Base-by-base conservation (phyloP, 2,797 vertebrate species). In the Megaceryle alcyon region DNA sequence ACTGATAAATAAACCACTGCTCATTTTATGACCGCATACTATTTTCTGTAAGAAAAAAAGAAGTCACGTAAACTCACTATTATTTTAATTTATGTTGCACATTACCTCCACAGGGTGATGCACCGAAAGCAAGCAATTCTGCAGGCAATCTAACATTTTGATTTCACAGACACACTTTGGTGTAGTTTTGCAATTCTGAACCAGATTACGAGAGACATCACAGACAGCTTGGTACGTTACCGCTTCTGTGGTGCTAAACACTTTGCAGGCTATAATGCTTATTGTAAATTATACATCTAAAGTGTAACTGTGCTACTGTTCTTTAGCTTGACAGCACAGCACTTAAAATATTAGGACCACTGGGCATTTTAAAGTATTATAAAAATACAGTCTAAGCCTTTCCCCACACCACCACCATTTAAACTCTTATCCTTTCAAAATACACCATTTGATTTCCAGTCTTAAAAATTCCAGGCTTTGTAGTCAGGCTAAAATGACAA, bases 41-140 rank as follows among this genome's bases (percentile, higher is more conserved):
- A 31, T 61, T 91, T 90, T 87, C 75, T 76, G 33, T 61, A 87
- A 94, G 85, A 91, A 87, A 90, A 88, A 88, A 57, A 57, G n/a
- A 73, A 35, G 8, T 51, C 81, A 78, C 44, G 41, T 72, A 84
- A 77, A 44, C 8, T 35, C 35, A 71, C 48, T 39, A n/a, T 57
- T 85, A 71, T 51, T 90, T 93, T 59, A 82, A 79, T 88, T 88
- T 79, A 79, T 65, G 15, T 48, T 75, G 35, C 17, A 23, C 35
- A 28, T 77, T 71, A 82, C 57, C 73, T 88, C 68, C 83, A 60
- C 37, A 73, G 66, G 31, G 29, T 11, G 21, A 92, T 37, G 85
- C 43, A 71, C 17, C 16, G 64, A 68, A 80, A 90, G 65, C 17
- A 68, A 73, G 77, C 29, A 73, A 39, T 69, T 82, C 81, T 78